These are phyloP conservation scores for Sebastes hubbsi DNA, from an alignment of 2,797 vertebrate species.

Conservation along the genomic window DNA sequence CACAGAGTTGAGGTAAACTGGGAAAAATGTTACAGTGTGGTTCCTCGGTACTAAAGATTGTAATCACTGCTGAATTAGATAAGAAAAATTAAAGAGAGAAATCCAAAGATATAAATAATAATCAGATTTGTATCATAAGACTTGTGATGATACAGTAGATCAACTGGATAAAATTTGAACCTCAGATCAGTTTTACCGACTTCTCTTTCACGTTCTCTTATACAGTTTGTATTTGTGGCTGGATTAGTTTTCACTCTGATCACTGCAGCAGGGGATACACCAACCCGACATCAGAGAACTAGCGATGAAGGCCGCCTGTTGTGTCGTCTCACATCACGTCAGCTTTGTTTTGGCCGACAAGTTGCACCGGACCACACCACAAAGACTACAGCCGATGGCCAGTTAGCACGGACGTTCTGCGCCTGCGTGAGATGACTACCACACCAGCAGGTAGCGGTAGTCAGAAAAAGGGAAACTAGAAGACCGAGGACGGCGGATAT, in stretches of 20 bases:
- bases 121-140: neutral
- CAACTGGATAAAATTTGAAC: neutral
- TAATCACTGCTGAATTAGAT: neutral
- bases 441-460: too few relatives aligned
- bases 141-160: neutral
- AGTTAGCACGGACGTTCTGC: too few relatives aligned
- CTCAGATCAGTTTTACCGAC: neutral
- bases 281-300: too few relatives aligned
- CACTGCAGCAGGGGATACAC: neutral
- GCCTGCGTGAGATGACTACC: too few relatives aligned
- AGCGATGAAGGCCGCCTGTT: fast-evolving
- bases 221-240: neutral
- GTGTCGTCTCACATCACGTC: fast-evolving
- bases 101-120: neutral
- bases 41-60: neutral
- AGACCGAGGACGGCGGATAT: too few relatives aligned
- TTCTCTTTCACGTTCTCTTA: neutral
- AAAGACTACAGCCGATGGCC: too few relatives aligned
- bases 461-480: too few relatives aligned
- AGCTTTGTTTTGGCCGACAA: too few relatives aligned
- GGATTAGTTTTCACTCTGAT: neutral
- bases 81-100: neutral
- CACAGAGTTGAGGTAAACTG: constrained; percentile 27
- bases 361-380: too few relatives aligned
- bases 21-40: constrained; percentile 6